Evolutionary conservation across 2,113 vertebrate genomes (phyloP), one percentile per base, ranked within the genome.

Genomic region (Regulus satrapa): DNA sequence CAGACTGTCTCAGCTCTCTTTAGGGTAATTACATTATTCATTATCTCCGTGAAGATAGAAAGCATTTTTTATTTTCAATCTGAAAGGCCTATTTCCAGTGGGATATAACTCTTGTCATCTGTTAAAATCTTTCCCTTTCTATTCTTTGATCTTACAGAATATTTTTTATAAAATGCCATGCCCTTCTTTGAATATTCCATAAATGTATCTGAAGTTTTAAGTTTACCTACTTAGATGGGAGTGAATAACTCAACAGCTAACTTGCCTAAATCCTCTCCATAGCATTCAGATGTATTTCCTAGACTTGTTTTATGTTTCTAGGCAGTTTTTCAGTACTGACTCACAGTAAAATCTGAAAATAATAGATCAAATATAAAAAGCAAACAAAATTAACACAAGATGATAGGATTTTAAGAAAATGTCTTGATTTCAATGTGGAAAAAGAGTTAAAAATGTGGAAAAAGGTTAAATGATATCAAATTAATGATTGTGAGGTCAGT

Each of bases 1-100:
- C n/a, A n/a, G n/a, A 95, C 94, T 38, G 94, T 95, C 15, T 95
- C 89, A 36, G 94, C 92, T 84, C 94, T 95, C 6, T 95, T 95
- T 58, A 49, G 94, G 26, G 91, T 90, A 92, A 77, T 28, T 41
- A 21, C 4, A 32, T 2, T 45, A 58, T 40, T 87, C 6, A 12
- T 40, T 66, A 20, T 41, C 3, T 61, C 13, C 14, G 51, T 68
- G 10, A 32, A 18, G 5, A 20, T 19, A 3, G 2, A 66, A 73
- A 28, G 3, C 0, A 52, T 38, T 77, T 59, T 56, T 61, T 61
- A 25, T 31, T 62, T 2, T 61, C 8, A 54, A 21, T 32, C 14
- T 38, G 11, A n/a, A 43, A 12, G 1, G 0, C 41, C 10, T 41
- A 0, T 66, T 69, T 84, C 12, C 32, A 15, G 49, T 80, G 54